Base-by-base conservation (phyloP, 2,797 vertebrate species). In the Calcarius lapponicus region DNA sequence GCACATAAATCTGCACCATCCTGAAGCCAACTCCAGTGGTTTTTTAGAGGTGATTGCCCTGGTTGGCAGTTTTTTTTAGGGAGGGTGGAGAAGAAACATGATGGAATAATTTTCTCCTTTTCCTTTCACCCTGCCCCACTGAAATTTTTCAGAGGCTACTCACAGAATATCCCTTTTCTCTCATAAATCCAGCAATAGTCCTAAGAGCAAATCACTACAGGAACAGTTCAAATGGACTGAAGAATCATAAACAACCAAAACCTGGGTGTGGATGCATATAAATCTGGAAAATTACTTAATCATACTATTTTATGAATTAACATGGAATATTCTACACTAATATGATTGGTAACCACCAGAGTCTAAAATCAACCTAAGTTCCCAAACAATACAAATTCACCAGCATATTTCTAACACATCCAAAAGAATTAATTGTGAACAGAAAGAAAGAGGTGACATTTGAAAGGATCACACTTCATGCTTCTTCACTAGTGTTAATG, bases 81-180 rank as follows among this genome's bases (percentile, higher is more conserved):
- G 5, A 7, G 7, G 6, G 3, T 6, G 4, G 4, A 8, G 4
- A 61, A 10, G 17, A 50, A 7, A 47, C 5, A 28, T 20, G 11
- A 58, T 12, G 15, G 31, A 73, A 69, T 34, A 0, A 22, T 29
- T 72, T 80, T 76, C 6, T 76, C 9, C 8, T 7, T 69, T 91
- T 86, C 14, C 9, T 72, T 92, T 65, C 21, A n/a, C 65, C 6
- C 20, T 54, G 20, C 1, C 0, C 7, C 13, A 11, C 2, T 56
- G 16, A 51, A 47, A 7, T 25, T 78, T 15, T 80, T 45, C 29
- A 78, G 29, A 60, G 7, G 14, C 6, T 67, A 10, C 6, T 67
- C 61, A 64, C 3, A 64, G 17, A 42, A 12, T 57, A n/a, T 75
- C 84, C 61, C 0, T 83, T 71, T 80, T 74, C 31, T 56, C 13